phyloP scores from a whole-genome alignment of 2,888 invertebrate species.

The Exephanes ischioxanthus region DNA sequence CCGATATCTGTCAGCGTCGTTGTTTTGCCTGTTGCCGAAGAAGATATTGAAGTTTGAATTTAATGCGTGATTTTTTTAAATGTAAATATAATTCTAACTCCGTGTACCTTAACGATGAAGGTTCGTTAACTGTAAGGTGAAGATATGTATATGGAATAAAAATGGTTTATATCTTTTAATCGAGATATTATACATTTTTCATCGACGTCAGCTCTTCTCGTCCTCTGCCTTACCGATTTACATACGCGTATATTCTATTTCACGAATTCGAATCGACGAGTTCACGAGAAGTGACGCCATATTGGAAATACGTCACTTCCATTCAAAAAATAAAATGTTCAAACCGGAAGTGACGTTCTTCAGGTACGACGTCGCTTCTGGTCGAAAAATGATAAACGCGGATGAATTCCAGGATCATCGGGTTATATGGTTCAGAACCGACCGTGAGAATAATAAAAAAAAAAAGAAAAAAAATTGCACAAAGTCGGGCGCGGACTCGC shows the following conservation, averaged over 20 bases:
- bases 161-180: conserved; percentile 15
- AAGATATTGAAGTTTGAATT: conserved; percentile 79
- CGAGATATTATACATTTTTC: not conserved
- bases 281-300: no score
- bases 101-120: not conserved
- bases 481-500: no score
- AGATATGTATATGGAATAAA: conserved; percentile 25
- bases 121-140: not conserved
- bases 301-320: no score
- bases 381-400: no score
- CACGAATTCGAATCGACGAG: no score
- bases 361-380: no score
- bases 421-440: no score
- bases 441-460: no score
- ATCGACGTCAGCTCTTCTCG: not conserved
- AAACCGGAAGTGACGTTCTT: no score
- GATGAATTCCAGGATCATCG: no score
- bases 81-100: not conserved
- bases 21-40: conserved; percentile 79
- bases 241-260: not conserved
- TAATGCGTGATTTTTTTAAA: not conserved
- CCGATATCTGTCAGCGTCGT: conserved; percentile 76
- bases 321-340: no score
- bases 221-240: not conserved
- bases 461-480: no score